Base-by-base conservation (phyloP, 2,888 invertebrate genomes). In the Sinotaia quadrata region DNA sequence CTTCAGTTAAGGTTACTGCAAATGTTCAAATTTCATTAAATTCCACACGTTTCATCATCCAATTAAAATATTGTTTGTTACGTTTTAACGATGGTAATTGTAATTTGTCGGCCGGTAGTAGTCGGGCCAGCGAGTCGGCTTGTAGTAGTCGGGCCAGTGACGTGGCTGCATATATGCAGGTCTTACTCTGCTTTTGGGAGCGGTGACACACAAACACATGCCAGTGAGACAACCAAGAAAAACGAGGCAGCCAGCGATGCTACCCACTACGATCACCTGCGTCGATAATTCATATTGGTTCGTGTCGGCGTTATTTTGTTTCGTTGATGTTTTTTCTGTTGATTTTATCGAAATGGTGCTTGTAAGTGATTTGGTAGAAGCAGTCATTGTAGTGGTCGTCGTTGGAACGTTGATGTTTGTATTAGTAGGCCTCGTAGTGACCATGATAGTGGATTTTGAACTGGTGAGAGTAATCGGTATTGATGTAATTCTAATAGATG, bases 141-240 rank as follows among this genome's bases (percentile, higher is more conserved):
- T 8, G 58, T 58, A 58, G 58, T 36, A 21, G 10, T 58, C 37
- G 8, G 37, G 37, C 58, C 58, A 58, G 10, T 21, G 58, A 15
- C 5, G 10, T 15, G 10, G 37, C 24, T 41, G 33, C 58, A 5
- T 41, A 5, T n/a, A 34, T 8, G 12, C 15, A 47, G 65, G 65
- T 18, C 27, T 29, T 44, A 65, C 65, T 5, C 44, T 3, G 41
- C 27, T 15, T 52, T 36, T 18, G n/a, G n/a, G 34, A 21, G 15
- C 34, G 56, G 27, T 2, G 27, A 54, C 33, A n/a, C 56, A 56
- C 31, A 56, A 15, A 33, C 56, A 56, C 29, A 56, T n/a, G n/a
- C 27, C 21, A 7, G 24, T 24, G 15, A 47, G 21, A 18, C 47
- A 47, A 24, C 47, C 24, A 24, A 47, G 47, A 24, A 47, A 8